Base-by-base conservation (phyloP, 2,113 vertebrate genomes). In the Engraulis encrasicolus region DNA sequence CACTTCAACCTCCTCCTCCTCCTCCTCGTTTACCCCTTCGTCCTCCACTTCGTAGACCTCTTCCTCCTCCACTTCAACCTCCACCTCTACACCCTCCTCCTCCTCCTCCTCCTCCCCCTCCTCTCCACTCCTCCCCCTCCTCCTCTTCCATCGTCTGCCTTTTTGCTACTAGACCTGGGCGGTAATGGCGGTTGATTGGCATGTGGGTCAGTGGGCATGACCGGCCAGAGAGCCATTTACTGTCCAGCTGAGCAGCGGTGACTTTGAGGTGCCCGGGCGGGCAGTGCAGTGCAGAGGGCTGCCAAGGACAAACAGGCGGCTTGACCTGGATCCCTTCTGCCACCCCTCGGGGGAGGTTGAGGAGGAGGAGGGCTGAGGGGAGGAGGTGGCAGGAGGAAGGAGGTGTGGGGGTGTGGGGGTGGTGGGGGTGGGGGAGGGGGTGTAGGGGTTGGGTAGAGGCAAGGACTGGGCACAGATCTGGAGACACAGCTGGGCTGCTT, bases 241-340 rank as follows among this genome's bases (percentile, higher is more conserved):
- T 49, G 52, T 74, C 71, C 71, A 49, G 81, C 81, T 83, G 58
- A 83, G 6, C 45, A 71, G 34, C 50, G 20, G 84, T 36, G 80
- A 85, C 74, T 77, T 82, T 81, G 50, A 88, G 50, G 58, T 40
- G 82, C 78, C 31, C 23, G 66, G 81, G 83, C 45, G n/a, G n/a
- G n/a, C n/a, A n/a, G n/a, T n/a, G n/a, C n/a, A 81, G 80, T 9
- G 61, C 66, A 58, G 81, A 81, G 27, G 14, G 23, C 38, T n/a
- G n/a, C 81, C 31, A 50, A 61, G 78, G 37, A 78, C 78, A 61
- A 74, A 40, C 20, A 78, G 48, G 58, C 31, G 37, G 45, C 82
- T 18, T 78, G 52, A 27, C 83, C 83, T 78, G 40, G 17, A 18
- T 54, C 78, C 81, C 74, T 54, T 45, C 34, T 79, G 58, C 50